Evolutionary conservation across 1,140 invertebrate species (phyloP), one percentile per base, ranked within the genome.

Genomic region (Adoxophyes honmai): DNA sequence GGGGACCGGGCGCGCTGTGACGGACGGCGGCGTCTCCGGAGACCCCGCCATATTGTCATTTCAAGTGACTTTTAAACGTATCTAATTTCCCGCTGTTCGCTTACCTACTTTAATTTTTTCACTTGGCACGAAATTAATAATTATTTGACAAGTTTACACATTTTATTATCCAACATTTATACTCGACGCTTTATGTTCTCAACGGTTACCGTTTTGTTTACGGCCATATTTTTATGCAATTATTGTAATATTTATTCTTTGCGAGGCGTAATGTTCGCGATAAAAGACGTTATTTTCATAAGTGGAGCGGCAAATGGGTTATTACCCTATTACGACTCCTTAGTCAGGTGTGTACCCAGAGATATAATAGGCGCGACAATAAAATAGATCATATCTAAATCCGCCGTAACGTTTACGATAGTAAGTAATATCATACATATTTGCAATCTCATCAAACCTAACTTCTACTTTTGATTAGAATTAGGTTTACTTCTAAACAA

Each of bases 161-260:
- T 62, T 62, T 57, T 52, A 39, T 34, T 55, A 13, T 15, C 16
- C 15, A 9, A 21, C 7, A 48, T 57, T 15, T 48, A 15, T 57
- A 16, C n/a, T 0, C 44, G 35, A 9, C 11, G 4, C 14, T 15
- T 33, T 39, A 34, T 15, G 11, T 57, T 60, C n/a, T 18, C 34
- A 11, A 33, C 52, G 48, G 37, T 54, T 61, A 66, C 16, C 21
- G 33, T 57, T 55, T 63, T 54, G 55, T 70, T 64, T 64, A 66
- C 33, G 55, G 39, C n/a, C 34, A 64, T 64, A 64, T 60, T 67
- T 65, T 68, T 66, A 62, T 58, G 60, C 52, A 60, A 65, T 61
- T 58, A 65, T 56, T 57, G 37, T 57, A 52, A 44, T 69, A 69
- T 69, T 68, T 69, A 62, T 64, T 61, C 57, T 59, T 48, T 55